Conservation (phyloP, 2,113 vertebrate genomes). For the Trichechus manatus region DNA sequence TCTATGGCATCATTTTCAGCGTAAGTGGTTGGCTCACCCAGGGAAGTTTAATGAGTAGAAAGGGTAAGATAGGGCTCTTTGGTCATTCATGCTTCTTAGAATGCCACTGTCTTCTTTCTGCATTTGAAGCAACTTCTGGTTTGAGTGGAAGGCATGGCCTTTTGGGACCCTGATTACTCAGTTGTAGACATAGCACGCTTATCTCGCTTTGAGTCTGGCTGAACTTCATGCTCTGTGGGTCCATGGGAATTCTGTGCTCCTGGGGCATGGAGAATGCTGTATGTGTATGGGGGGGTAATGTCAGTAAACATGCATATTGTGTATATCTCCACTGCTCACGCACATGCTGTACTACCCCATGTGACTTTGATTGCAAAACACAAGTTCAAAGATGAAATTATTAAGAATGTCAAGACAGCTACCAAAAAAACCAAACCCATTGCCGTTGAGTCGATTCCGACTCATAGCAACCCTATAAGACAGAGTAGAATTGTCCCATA, state of each 20-base stretch:
- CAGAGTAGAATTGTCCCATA: too few species aligned
- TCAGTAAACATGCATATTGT: accelerated
- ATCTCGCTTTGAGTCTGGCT: neutral
- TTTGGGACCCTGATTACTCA: accelerated
- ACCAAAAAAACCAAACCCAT: too few species aligned
- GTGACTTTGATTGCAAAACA: neutral
- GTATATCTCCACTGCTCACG: neutral
- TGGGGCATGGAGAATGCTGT: neutral
- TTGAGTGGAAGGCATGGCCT: neutral
- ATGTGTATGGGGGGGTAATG: neutral
- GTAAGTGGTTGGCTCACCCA: neutral
- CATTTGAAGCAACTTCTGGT: neutral
- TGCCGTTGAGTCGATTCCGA: too few species aligned
- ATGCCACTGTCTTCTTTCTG: neutral
- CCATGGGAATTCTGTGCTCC: neutral
- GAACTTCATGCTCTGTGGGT: neutral
- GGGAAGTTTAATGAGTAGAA: neutral
- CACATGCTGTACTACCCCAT: neutral
- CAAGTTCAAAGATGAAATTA: neutral
- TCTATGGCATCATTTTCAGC: neutral
- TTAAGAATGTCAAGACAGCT: neutral
- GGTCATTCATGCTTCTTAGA: neutral
- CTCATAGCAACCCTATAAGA: too few species aligned
- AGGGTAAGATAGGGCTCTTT: neutral
- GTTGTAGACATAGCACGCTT: neutral